Conservation (phyloP, 2,888 invertebrate genomes). For the Eurois occulta region DNA sequence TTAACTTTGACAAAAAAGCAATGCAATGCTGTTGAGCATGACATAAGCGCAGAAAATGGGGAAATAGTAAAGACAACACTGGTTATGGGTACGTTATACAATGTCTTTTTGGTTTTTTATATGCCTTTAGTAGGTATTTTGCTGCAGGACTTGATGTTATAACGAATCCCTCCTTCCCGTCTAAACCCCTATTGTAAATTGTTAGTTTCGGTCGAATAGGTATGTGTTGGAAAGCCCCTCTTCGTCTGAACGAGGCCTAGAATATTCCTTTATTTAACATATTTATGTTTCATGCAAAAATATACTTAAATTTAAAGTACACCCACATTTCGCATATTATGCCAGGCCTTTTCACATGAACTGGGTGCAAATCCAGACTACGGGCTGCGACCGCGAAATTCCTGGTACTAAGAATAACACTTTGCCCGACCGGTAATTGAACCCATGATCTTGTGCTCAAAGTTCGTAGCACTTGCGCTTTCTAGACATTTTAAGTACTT, state of each 20-base stretch:
- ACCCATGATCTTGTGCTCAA: neutral
- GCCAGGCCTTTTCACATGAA: neutral
- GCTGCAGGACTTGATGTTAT: neutral
- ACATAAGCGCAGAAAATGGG: no score
- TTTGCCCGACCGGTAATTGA: neutral
- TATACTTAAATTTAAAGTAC: neutral
- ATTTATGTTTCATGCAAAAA: neutral
- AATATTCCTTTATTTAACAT: neutral
- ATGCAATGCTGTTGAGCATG: neutral
- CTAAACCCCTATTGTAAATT: neutral
- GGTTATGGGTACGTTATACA: constrained; percentile 14
- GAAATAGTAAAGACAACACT: rapidly evolving
- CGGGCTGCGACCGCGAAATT: neutral
- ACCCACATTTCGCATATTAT: neutral
- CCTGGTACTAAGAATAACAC: neutral
- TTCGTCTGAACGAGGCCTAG: neutral
- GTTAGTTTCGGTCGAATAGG: neutral
- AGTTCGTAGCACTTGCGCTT: neutral
- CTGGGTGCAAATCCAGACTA: neutral
- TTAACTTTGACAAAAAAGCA: neutral
- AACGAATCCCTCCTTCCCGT: no score
- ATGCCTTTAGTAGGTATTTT: neutral
- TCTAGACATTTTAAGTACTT: neutral
- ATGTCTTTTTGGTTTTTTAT: neutral
- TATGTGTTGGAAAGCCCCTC: neutral